phyloP scores from a whole-genome alignment of 2,797 vertebrate species.

The Halcyon leucocephala region DNA sequence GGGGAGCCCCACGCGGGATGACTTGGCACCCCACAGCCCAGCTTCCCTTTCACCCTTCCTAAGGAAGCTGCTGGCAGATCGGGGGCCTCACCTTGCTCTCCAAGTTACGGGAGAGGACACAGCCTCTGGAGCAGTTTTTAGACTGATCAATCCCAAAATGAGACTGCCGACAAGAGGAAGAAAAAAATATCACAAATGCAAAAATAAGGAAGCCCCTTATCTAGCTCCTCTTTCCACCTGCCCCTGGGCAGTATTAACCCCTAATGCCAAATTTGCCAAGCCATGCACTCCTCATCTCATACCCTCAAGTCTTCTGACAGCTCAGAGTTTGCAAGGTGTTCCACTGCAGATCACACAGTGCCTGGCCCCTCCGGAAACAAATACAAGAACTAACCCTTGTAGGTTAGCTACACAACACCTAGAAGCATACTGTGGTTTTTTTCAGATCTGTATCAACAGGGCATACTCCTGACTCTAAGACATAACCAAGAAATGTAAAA shows the following conservation, averaged over 20 bases:
- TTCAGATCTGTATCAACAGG: neutral
- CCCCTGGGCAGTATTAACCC: neutral
- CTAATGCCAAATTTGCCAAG: neutral
- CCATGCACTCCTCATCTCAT: rapidly evolving
- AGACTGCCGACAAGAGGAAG: neutral
- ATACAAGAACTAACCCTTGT: neutral
- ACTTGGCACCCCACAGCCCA: rapidly evolving
- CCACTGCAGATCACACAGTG: neutral
- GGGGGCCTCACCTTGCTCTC: neutral
- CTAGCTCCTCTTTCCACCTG: neutral
- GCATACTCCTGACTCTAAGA: neutral
- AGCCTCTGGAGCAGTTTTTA: neutral
- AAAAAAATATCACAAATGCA: neutral
- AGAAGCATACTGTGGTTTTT: neutral
- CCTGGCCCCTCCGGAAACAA: neutral
- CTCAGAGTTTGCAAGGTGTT: neutral
- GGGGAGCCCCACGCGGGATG: neutral
- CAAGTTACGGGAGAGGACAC: rapidly evolving
- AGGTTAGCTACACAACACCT: neutral
- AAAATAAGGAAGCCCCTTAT: neutral
- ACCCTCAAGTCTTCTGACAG: neutral
- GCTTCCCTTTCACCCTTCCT: neutral
- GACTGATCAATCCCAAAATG: neutral
- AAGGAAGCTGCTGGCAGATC: neutral
- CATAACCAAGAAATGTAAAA: neutral